phyloP scores from a whole-genome alignment of 2,888 invertebrate genomes.

The Dicycla oo region DNA sequence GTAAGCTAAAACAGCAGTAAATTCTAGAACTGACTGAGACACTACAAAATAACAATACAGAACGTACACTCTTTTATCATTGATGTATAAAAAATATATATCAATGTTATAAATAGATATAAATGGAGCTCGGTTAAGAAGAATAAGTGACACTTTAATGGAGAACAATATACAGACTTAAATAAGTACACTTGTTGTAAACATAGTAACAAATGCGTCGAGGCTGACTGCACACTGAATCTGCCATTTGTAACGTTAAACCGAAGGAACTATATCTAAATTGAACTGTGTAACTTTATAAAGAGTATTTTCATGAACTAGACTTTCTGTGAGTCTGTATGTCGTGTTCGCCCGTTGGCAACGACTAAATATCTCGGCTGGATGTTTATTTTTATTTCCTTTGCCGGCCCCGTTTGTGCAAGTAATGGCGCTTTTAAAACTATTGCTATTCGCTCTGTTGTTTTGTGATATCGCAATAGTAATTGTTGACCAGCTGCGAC shows the following conservation, averaged over 20 bases:
- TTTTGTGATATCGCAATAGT: conserved; percentile 48
- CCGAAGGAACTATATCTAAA: background rate
- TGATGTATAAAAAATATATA: no score
- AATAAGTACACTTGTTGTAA: background rate
- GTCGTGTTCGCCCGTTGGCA: conserved; percentile 29
- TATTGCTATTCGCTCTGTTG: conserved; percentile 59
- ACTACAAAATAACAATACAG: conserved; percentile 11
- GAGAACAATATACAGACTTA: background rate
- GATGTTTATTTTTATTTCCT: conserved; percentile 63
- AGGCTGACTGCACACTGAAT: background rate
- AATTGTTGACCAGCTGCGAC: conserved; percentile 48
- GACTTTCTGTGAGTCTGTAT: conserved; percentile 28
- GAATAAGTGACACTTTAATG: background rate
- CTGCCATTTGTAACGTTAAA: background rate
- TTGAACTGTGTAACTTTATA: background rate
- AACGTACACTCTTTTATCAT: conserved; percentile 18
- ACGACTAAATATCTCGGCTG: conserved; percentile 58
- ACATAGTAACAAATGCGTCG: background rate
- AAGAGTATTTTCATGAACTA: conserved; percentile 3
- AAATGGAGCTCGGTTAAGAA: background rate
- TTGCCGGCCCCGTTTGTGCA: conserved; percentile 60
- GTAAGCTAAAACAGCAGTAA: conserved; percentile 47
- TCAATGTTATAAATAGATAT: no score
- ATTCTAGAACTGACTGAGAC: conserved; percentile 34
- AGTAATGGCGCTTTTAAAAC: conserved; percentile 64